Evolutionary conservation across 2,797 vertebrate species (phyloP).

Genomic region (Platyrinchus mystaceus): DNA sequence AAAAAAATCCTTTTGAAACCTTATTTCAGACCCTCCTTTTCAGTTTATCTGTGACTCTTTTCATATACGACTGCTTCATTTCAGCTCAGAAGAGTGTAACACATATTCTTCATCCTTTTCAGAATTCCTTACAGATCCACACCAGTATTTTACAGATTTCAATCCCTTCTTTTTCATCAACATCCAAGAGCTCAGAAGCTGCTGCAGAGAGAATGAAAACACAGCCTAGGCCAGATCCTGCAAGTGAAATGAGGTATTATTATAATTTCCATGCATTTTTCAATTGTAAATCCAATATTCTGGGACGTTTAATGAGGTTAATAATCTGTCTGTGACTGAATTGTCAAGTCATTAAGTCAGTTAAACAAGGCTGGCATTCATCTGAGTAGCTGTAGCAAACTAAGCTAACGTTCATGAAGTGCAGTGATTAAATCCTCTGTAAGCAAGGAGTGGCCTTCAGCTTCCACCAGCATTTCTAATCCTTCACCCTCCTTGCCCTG

Average conservation of each 20-base stretch:
- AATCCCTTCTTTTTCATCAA: constrained; percentile 73
- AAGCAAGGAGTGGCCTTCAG: neutral
- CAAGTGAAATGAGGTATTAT: constrained; percentile 73
- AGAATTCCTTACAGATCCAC: constrained; percentile 70
- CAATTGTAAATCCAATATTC: neutral
- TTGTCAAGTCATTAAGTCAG: neutral
- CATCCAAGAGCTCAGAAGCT: constrained; percentile 59
- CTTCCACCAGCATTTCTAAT: neutral
- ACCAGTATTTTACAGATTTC: constrained; percentile 77
- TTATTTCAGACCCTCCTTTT: neutral
- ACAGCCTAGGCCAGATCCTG: constrained; percentile 47
- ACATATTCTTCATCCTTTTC: neutral
- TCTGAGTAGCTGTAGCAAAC: neutral
- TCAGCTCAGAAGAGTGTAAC: neutral
- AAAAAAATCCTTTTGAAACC: neutral
- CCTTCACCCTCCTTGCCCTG: neutral
- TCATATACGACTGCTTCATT: neutral
- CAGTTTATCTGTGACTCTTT: neutral
- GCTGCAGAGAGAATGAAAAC: constrained; percentile 57
- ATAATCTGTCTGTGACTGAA: neutral
- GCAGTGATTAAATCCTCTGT: neutral
- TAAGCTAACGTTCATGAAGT: neutral
- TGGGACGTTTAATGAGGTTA: neutral
- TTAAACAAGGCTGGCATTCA: neutral
- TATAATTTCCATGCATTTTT: neutral